Percentiles rank a stretch among this genome's conserved stretches.
phyloP scores from a whole-genome alignment of 2,888 invertebrate species.

The Tortricodes alternella region DNA sequence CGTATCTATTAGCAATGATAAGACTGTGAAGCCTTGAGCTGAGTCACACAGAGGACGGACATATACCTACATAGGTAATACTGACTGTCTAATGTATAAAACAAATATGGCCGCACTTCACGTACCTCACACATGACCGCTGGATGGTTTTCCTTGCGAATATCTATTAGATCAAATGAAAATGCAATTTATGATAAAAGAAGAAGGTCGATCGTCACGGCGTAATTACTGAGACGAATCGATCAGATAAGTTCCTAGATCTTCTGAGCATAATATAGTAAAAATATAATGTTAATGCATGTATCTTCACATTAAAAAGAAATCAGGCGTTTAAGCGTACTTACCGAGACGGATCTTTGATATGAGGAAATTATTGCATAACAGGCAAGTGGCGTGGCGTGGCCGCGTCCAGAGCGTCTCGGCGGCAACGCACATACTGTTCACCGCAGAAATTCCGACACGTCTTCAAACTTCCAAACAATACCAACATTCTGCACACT shows the following conservation, averaged over 20 bases:
- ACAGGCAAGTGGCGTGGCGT: slow-evolving; percentile 53
- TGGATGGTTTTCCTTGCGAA: slow-evolving; percentile 15
- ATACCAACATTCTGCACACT: slow-evolving; percentile 40
- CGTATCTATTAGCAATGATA: slow-evolving; percentile 37
- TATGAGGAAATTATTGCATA: slow-evolving; percentile 63
- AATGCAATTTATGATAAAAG: slow-evolving; percentile 15
- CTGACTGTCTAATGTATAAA: slow-evolving; percentile 58
- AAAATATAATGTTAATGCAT: not conserved
- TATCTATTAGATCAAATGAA: slow-evolving; percentile 18
- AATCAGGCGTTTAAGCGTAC: slow-evolving; percentile 39
- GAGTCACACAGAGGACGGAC: slow-evolving; percentile 57
- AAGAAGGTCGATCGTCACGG: not conserved
- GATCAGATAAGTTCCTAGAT: slow-evolving; percentile 1
- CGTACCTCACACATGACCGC: slow-evolving; percentile 40
- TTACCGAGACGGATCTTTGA: slow-evolving; percentile 56
- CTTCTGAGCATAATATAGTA: slow-evolving; percentile 1
- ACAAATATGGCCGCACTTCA: slow-evolving; percentile 62
- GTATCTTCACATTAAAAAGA: not conserved
- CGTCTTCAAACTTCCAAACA: slow-evolving; percentile 42
- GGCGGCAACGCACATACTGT: slow-evolving; percentile 50
- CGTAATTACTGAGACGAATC: not conserved
- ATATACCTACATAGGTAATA: slow-evolving; percentile 48
- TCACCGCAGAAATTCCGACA: slow-evolving; percentile 47
- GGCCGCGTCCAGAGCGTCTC: slow-evolving; percentile 40
- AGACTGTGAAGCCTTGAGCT: slow-evolving; percentile 44